A percentile compares a stretch with the other conserved stretches of the same genome.
phyloP scores from a whole-genome alignment of 2,797 vertebrate species.

The Oreochromis mossambicus region DNA sequence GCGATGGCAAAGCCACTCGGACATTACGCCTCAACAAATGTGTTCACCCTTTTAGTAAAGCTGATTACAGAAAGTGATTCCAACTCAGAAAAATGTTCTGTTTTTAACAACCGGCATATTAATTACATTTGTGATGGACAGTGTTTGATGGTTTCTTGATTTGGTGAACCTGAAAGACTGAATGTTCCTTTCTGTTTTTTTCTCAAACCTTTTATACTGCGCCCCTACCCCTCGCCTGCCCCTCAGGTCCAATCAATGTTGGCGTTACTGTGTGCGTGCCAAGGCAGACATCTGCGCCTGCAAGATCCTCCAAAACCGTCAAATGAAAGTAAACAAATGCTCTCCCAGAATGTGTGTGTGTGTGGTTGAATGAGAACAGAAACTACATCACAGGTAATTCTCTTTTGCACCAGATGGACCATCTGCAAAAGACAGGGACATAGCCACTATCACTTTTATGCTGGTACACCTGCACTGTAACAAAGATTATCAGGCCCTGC shows the following conservation, averaged over 20 bases:
- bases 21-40: background rate
- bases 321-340: constrained; percentile 55
- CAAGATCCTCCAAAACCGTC: constrained; percentile 32
- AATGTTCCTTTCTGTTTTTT: constrained; percentile 1
- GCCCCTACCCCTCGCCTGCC: constrained; percentile 2
- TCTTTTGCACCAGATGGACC: constrained; percentile 22
- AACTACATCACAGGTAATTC: constrained; percentile 32
- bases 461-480: background rate
- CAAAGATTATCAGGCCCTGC: background rate
- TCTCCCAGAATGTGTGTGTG: constrained; percentile 21
- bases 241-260: constrained; percentile 43
- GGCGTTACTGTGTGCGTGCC: constrained; percentile 16
- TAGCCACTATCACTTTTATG: background rate
- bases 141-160: background rate
- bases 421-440: background rate
- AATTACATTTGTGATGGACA: background rate
- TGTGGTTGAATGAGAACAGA: background rate
- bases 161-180: background rate
- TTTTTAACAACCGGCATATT: background rate
- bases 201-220: constrained; percentile 8
- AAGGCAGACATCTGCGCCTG: constrained; percentile 46
- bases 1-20: background rate
- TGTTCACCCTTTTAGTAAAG: background rate
- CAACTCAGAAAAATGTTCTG: background rate
- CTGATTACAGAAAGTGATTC: background rate